A percentile compares a stretch with the other conserved stretches of the same genome.
Conservation (phyloP, 2,113 vertebrate genomes). For the Mixornis gularis region DNA sequence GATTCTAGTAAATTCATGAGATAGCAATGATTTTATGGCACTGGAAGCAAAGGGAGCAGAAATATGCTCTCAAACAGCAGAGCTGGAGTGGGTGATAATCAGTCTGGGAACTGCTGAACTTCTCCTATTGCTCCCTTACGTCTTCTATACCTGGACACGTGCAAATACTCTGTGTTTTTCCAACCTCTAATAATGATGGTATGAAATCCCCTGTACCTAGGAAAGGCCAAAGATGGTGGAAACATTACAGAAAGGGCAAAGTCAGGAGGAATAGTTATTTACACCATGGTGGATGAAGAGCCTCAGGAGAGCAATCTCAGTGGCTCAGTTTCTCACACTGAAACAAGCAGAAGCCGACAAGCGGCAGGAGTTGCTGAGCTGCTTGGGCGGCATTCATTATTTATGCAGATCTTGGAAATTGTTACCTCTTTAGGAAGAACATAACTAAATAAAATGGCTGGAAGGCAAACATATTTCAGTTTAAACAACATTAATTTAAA, state of each 20-base stretch:
- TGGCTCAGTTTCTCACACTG: slow-evolving; percentile 48
- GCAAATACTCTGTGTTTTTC: slow-evolving; percentile 54
- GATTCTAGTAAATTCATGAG: slow-evolving; percentile 32
- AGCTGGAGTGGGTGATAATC: slow-evolving; percentile 50
- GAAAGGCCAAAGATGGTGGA: slow-evolving; percentile 59
- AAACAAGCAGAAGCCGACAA: slow-evolving; percentile 40
- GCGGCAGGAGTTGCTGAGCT: slow-evolving; percentile 49
- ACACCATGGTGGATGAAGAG: slow-evolving; percentile 52
- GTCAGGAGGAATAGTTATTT: slow-evolving; percentile 61
- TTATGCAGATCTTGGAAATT: slow-evolving; percentile 66
- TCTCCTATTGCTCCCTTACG: slow-evolving; percentile 58
- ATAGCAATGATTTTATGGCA: slow-evolving; percentile 37
- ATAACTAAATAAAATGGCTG: slow-evolving; percentile 64
- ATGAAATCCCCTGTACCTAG: slow-evolving; percentile 37
- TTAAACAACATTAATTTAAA: slow-evolving; percentile 74
- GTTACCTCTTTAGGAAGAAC: slow-evolving; percentile 61
- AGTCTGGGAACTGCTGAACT: slow-evolving; percentile 66
- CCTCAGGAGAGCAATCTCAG: slow-evolving; percentile 43
- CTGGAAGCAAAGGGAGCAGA: slow-evolving; percentile 24
- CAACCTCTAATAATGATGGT: slow-evolving; percentile 14
- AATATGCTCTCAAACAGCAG: neutral
- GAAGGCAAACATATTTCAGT: slow-evolving; percentile 72
- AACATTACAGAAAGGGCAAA: slow-evolving; percentile 21
- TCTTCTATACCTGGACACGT: slow-evolving; percentile 42
- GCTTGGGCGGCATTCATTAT: slow-evolving; percentile 52